These are phyloP conservation scores for Ptychobarbus kaznakovi DNA, from an alignment of 2,797 vertebrate species.

Conservation along the genomic window DNA sequence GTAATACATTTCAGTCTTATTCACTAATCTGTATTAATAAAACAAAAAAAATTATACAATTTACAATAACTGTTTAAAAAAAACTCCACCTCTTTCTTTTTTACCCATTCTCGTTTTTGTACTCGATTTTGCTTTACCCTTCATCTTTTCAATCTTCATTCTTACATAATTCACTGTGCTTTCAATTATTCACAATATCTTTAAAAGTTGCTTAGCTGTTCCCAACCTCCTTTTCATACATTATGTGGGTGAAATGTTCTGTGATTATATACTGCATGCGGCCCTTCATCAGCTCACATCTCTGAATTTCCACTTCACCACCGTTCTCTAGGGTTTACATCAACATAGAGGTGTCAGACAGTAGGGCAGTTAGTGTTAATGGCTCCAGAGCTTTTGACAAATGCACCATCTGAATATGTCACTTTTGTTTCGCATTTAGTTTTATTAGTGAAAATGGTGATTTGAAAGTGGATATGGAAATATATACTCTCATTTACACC, in stretches of 20 bases:
- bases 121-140: neutral
- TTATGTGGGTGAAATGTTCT: constrained; percentile 28
- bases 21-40: neutral
- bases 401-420: neutral
- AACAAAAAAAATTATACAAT: neutral
- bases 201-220: constrained; percentile 29
- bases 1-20: neutral
- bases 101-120: neutral
- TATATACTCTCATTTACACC: neutral
- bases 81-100: neutral
- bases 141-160: constrained; percentile 41
- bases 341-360: constrained; percentile 29
- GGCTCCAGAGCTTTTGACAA: neutral
- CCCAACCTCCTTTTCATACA: constrained; percentile 33
- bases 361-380: neutral
- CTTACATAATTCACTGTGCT: constrained; percentile 48
- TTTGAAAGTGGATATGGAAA: neutral
- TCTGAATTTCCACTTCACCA: neutral
- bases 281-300: neutral
- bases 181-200: constrained; percentile 56
- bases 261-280: constrained; percentile 18
- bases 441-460: neutral
- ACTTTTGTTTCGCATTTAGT: constrained; percentile 2
- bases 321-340: constrained; percentile 17
- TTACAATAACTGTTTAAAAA: no score